These are phyloP conservation scores for Meles meles DNA, from an alignment of 2,113 vertebrate species.

Conservation along the genomic window DNA sequence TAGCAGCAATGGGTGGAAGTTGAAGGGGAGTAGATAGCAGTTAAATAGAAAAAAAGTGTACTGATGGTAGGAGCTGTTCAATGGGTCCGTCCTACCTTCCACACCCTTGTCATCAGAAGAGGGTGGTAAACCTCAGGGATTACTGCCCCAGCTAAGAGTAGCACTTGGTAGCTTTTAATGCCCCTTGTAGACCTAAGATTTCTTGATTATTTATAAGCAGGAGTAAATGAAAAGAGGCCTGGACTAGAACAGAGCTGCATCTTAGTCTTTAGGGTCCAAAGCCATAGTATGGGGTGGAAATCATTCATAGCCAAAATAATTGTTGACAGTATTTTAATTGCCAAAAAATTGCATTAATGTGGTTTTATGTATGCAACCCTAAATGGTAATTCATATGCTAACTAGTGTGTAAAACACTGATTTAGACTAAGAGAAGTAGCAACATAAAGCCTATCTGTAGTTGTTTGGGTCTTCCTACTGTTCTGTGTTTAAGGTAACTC, in stretches of 20 bases:
- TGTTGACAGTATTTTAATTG: background rate
- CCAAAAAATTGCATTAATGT: background rate
- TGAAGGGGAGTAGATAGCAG: background rate
- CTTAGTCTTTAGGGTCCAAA: background rate
- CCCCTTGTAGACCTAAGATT: background rate
- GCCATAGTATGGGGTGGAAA: background rate
- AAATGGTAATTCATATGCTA: background rate
- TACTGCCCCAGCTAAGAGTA: background rate
- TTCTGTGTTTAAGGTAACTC: background rate
- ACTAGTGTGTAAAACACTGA: background rate
- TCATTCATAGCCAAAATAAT: background rate
- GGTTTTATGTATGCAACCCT: background rate
- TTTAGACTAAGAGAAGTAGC: background rate
- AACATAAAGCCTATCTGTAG: background rate
- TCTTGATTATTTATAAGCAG: background rate
- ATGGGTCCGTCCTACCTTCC: accelerated
- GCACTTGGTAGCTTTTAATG: background rate
- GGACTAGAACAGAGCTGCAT: background rate
- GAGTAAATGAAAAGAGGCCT: background rate
- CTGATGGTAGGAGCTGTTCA: background rate
- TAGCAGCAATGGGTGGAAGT: background rate
- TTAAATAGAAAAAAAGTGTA: background rate
- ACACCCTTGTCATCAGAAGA: background rate
- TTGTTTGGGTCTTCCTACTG: background rate
- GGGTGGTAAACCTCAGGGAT: background rate